Percentiles rank a stretch among this genome's conserved stretches.
phyloP scores from a whole-genome alignment of 2,888 invertebrate genomes.

The Dynastes tityus region DNA sequence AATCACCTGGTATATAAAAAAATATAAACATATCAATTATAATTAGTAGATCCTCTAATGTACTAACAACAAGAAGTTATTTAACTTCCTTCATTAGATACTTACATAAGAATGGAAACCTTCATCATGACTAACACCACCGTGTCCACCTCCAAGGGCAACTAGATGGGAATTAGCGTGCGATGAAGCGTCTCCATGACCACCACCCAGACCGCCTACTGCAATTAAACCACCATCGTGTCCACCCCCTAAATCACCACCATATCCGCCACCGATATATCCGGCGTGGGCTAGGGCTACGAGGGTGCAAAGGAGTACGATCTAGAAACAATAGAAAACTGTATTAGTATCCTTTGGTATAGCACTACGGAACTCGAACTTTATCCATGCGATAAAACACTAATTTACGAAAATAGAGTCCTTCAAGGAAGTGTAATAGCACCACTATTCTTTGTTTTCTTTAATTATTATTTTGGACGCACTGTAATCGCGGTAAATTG shows the following conservation, averaged over 20 bases:
- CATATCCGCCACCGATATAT: constrained; percentile 42
- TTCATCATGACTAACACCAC: constrained; percentile 36
- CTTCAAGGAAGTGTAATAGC: neutral
- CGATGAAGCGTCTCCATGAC: constrained; percentile 40
- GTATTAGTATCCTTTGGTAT: neutral
- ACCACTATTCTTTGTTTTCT: neutral
- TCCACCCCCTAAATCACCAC: constrained; percentile 32
- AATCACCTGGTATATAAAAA: too few relatives aligned
- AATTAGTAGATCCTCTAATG: too few relatives aligned
- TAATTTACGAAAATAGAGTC: constrained; percentile 11
- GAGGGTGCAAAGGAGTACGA: constrained; percentile 36
- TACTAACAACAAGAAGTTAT: too few relatives aligned
- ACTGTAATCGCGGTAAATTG: too few relatives aligned
- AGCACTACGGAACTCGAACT: neutral
- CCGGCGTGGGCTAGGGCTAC: constrained; percentile 48
- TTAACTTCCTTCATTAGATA: neutral
- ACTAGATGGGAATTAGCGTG: constrained; percentile 31
- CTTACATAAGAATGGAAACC: constrained; percentile 41
- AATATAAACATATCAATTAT: too few relatives aligned
- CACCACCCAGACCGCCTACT: constrained; percentile 1
- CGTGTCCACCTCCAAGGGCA: constrained; percentile 42
- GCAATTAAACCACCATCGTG: neutral
- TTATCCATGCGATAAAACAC: neutral
- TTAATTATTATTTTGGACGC: neutral
- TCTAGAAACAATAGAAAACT: constrained; percentile 38